Conservation (phyloP, 2,888 invertebrate genomes). For the Cheilosia urbana region DNA sequence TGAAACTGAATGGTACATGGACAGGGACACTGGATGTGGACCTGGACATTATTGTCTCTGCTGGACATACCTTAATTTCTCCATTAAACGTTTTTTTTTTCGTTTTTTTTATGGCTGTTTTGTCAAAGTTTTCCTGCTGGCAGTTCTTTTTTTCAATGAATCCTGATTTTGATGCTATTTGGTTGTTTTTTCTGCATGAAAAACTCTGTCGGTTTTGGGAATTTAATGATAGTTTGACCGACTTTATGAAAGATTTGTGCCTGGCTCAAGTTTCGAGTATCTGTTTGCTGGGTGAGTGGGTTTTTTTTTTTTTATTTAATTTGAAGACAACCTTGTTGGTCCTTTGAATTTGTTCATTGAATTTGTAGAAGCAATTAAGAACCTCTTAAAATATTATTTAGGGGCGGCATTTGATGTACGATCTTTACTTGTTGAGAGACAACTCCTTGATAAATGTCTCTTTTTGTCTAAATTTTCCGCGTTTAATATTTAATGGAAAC, state of each 20-base stretch:
- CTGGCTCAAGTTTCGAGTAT: background rate
- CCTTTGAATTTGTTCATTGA: too few species aligned
- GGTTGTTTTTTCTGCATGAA: constrained; percentile 18
- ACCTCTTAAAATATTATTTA: too few species aligned
- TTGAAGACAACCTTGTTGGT: background rate
- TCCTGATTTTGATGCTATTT: constrained; percentile 44
- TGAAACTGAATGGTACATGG: constrained; percentile 33
- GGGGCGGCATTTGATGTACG: too few species aligned
- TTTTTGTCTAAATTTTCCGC: too few species aligned
- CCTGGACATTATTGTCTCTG: too few species aligned
- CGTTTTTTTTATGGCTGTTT: constrained; percentile 37
- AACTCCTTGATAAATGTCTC: too few species aligned
- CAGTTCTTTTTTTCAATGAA: background rate
- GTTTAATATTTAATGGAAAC: background rate
- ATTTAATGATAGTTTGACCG: constrained; percentile 47
- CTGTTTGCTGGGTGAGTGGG: background rate
- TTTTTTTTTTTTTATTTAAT: too few species aligned
- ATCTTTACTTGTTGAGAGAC: too few species aligned
- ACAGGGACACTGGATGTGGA: too few species aligned
- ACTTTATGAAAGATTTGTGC: constrained; percentile 10
- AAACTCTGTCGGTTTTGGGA: constrained; percentile 7
- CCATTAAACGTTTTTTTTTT: constrained; percentile 60
- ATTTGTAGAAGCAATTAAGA: too few species aligned
- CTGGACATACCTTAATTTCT: constrained; percentile 56
- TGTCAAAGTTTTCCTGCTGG: background rate